Base-by-base conservation (phyloP, 1,140 invertebrate species). In the Neomicropteryx cornuta region DNA sequence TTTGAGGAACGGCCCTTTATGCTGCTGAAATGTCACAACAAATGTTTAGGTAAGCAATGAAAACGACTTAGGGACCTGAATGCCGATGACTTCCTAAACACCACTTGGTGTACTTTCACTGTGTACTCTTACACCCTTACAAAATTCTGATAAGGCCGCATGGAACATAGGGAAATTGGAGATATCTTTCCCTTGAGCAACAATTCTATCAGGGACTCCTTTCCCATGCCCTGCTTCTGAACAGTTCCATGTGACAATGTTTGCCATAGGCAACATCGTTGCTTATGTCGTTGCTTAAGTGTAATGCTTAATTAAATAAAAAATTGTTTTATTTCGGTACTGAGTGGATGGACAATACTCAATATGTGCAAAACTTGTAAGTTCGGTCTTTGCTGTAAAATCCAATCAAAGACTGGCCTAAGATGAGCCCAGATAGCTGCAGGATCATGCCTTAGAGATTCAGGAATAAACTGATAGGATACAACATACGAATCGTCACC, bases 271-370 rank as follows among this genome's bases (percentile, higher is more conserved):
- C 23, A 27, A 46, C 39, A 11, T n/a, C n/a, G n/a, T n/a, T 42
- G 44, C n/a, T n/a, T n/a, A n/a, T n/a, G n/a, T n/a, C n/a, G n/a
- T n/a, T n/a, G n/a, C n/a, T n/a, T n/a, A 13, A 43, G 21, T 32
- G 19, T 41, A 1, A 22, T 39, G 5, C 32, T 18, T 10, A 45
- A 31, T 48, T 28, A 38, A 35, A 21, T n/a, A n/a, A n/a, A n/a
- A n/a, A n/a, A n/a, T n/a, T n/a, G n/a, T n/a, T n/a, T 48, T 49
- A 34, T 51, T 39, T 10, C 39, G 33, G 21, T 52, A 49, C 27
- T 55, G 51, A 1, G 45, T 50, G 16, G 32, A 32, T 32, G 52
- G 47, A 13, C 47, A 48, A 41, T 51, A 3, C 43, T 49, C 34
- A 50, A 49, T 21, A 51, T 45, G 36, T 50, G 47, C 16, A 55